phyloP scores from a whole-genome alignment of 2,113 vertebrate species.

The Myxocyprinus asiaticus region DNA sequence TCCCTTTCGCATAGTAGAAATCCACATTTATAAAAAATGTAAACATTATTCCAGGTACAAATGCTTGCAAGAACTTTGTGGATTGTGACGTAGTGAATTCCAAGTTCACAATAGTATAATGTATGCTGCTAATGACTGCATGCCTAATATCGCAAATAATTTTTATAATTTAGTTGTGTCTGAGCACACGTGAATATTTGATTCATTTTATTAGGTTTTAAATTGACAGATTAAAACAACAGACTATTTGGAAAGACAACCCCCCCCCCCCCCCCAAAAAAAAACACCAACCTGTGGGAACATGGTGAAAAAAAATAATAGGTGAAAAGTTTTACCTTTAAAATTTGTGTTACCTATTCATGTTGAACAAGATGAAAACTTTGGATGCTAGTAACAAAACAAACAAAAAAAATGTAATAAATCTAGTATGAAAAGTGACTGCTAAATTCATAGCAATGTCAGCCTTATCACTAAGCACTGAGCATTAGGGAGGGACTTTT shows the following conservation, averaged over 20 bases:
- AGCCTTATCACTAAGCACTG: not conserved
- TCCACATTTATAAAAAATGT: constrained; percentile 39
- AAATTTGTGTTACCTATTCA: no score
- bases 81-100: not conserved
- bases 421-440: no score
- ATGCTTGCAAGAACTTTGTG: constrained; percentile 31
- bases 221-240: not conserved
- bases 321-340: no score
- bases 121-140: not conserved
- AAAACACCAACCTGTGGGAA: no score
- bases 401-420: no score
- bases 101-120: not conserved
- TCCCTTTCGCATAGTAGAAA: constrained; percentile 17
- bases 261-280: no score
- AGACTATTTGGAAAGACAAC: not conserved
- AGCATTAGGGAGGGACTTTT: not conserved
- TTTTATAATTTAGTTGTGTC: not conserved
- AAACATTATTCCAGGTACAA: constrained; percentile 52
- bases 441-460: no score
- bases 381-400: no score
- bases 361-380: no score
- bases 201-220: not conserved
- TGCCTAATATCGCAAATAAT: not conserved
- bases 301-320: no score
- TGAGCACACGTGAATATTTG: not conserved